Evolutionary conservation across 2,797 vertebrate species (phyloP), one percentile per base, ranked within the genome.

Genomic region (Lycodopsis pacificus): DNA sequence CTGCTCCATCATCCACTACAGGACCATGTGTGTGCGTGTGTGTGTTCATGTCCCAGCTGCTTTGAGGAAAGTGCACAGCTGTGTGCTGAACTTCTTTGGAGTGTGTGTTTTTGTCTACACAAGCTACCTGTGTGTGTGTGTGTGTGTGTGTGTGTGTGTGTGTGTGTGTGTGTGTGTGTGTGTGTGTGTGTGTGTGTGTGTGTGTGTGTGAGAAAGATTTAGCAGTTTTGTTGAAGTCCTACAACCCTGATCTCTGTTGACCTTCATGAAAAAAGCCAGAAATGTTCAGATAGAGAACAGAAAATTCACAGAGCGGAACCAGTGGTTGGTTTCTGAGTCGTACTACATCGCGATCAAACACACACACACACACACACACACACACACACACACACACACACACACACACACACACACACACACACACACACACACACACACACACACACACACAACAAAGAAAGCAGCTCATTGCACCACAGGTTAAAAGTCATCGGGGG

Each of bases 31-130:
- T 36, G 25, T 56, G 51, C 44, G 57, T 44, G 32, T 71, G 9
- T 53, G 51, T 14, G 51, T 79, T 25, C 5, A 20, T 69, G 42
- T 80, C 65, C 56, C 72, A 88, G 79, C 80, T 86, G 84, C 65
- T 79, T 74, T 48, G 81, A 77, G 78, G 68, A 73, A 70, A 68
- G 64, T 71, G 44, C 36, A 76, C 85, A 91, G 85, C 86, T 91
- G 86, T 86, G 78, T 70, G 32, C 70, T 72, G 63, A 76, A 81
- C 34, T 34, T 74, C 72, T 77, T 56, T 79, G n/a, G 34, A 78
- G 67, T 20, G 38, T 68, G 40, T 61, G 56, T 69, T 57, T 58
- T 32, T 27, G 44, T 56, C 17, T 56, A 51, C 27, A 15, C 4
- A 4, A 22, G 5, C n/a, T 40, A 25, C 14, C 12, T 58, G 3